These are phyloP conservation scores for Junonia oenone DNA, from an alignment of 2,888 invertebrate species.

Conservation along the genomic window DNA sequence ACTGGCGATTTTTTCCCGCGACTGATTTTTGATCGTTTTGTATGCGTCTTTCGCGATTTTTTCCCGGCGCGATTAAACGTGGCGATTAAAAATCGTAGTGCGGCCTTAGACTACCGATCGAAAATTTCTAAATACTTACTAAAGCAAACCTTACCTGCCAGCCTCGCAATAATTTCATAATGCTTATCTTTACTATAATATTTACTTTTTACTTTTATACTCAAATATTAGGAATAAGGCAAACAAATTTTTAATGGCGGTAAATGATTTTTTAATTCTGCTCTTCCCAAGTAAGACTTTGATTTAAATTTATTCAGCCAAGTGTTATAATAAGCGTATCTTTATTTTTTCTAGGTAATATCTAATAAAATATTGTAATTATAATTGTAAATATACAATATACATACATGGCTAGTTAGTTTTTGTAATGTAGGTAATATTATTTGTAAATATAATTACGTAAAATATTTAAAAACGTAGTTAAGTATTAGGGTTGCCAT, in stretches of 20 bases:
- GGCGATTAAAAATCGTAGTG: too few relatives aligned
- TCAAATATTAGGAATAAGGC: neutral
- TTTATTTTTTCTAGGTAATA: neutral
- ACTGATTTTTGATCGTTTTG: too few relatives aligned
- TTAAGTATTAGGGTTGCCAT: neutral
- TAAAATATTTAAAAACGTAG: neutral
- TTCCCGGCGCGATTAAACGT: too few relatives aligned
- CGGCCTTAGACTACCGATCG: too few relatives aligned
- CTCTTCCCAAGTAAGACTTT: neutral
- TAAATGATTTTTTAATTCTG: neutral
- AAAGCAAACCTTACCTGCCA: neutral
- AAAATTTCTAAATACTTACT: neutral
- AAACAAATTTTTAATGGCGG: neutral
- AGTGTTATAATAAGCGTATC: too few relatives aligned
- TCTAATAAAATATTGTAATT: neutral
- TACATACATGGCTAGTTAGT: too few relatives aligned
- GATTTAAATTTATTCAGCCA: neutral
- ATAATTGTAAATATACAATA: neutral
- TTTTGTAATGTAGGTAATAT: neutral
- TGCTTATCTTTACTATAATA: neutral
- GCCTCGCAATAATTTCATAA: slow-evolving; percentile 2
- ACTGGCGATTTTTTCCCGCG: neutral
- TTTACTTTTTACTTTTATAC: slow-evolving; percentile 1
- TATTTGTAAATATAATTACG: neutral
- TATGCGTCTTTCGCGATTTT: too few relatives aligned